Evolutionary conservation across 2,888 invertebrate species (phyloP).

Genomic region (Synergus gifuensis): DNA sequence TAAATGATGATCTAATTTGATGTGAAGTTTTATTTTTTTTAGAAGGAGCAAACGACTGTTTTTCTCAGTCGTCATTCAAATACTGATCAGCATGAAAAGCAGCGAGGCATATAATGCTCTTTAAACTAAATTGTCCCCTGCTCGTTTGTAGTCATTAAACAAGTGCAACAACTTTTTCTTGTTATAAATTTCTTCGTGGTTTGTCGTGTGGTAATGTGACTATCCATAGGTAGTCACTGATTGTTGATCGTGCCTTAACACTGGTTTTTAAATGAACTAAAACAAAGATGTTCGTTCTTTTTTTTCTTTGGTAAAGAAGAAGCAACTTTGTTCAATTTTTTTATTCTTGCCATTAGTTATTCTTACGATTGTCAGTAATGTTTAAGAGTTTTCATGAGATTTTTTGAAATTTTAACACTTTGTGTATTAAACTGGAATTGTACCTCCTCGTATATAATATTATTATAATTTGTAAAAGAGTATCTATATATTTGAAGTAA

Average conservation of each 20-base stretch:
- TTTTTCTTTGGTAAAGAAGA: too few species aligned
- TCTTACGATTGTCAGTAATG: too few species aligned
- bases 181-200: constrained; percentile 26
- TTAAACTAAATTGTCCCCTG: constrained; percentile 33
- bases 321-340: too few species aligned
- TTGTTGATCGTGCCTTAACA: not conserved
- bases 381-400: too few species aligned
- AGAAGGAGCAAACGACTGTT: not conserved
- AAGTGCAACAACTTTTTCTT: constrained; percentile 21
- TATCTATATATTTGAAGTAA: not conserved
- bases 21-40: not conserved
- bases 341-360: too few species aligned
- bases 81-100: not conserved
- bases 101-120: constrained; percentile 4
- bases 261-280: not conserved
- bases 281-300: too few species aligned
- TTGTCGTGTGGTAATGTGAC: not conserved
- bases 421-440: too few species aligned
- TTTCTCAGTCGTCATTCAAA: not conserved
- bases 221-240: not conserved
- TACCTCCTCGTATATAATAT: too few species aligned
- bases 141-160: not conserved
- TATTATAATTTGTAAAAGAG: too few species aligned
- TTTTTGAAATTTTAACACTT: too few species aligned
- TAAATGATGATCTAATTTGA: not conserved